Conservation (phyloP, 2,888 invertebrate genomes). For the Harpagoxenus sublaevis region DNA sequence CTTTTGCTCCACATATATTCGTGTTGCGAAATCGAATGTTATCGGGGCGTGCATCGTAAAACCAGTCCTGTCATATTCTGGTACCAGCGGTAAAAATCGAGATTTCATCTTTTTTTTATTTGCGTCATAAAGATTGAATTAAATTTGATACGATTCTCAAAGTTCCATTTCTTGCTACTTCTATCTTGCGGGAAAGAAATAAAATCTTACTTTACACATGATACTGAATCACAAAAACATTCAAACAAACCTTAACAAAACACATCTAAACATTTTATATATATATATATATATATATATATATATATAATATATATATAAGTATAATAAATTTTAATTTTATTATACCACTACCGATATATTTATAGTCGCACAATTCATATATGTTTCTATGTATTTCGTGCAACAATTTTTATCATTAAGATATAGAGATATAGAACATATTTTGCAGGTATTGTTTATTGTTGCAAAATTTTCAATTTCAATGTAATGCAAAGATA, state of each 20-base stretch:
- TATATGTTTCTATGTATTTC: not conserved
- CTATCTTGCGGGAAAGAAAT: constrained; percentile 47
- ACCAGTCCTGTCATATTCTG: constrained; percentile 58
- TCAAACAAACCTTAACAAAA: constrained; percentile 5
- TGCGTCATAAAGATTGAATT: constrained; percentile 56
- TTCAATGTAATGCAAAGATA: constrained; percentile 41
- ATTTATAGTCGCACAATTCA: not conserved
- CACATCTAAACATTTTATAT: not conserved
- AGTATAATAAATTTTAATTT: constrained; percentile 10
- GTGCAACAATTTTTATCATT: constrained; percentile 1
- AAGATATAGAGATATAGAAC: not conserved
- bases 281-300: too few relatives aligned
- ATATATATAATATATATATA: not conserved
- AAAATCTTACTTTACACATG: constrained; percentile 47
- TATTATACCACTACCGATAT: not conserved
- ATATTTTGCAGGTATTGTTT: constrained; percentile 23
- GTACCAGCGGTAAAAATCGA: constrained; percentile 64
- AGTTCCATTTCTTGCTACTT: constrained; percentile 24
- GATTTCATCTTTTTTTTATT: constrained; percentile 57
- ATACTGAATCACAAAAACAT: not conserved
- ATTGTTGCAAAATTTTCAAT: constrained; percentile 38
- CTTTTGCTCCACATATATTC: constrained; percentile 17
- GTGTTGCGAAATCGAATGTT: constrained; percentile 51
- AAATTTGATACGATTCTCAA: constrained; percentile 63
- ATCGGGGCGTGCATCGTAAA: constrained; percentile 52